Conservation (phyloP, 1,140 invertebrate genomes). For the Sipha flava region DNA sequence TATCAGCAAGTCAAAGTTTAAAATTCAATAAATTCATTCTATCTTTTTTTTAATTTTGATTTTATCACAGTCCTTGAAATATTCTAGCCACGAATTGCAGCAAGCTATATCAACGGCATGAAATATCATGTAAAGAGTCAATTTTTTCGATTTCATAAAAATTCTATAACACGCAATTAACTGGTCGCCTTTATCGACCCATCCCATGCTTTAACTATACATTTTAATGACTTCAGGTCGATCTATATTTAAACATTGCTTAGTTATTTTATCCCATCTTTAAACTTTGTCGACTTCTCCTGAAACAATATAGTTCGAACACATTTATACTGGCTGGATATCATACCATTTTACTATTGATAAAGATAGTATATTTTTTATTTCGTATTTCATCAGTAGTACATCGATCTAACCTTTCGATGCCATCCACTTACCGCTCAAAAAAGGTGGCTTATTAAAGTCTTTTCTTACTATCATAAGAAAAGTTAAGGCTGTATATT, state of each 20-base stretch:
- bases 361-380: background rate
- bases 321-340: background rate
- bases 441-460: background rate
- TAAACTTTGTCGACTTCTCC: background rate
- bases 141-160: background rate
- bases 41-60: background rate
- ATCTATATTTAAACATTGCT: background rate
- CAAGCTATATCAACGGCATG: background rate
- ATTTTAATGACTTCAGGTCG: background rate
- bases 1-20: background rate
- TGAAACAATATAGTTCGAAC: background rate
- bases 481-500: too few relatives aligned
- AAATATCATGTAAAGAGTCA: background rate
- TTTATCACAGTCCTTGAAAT: background rate
- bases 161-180: background rate
- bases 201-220: background rate
- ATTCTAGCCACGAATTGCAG: background rate
- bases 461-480: too few relatives aligned
- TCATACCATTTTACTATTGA: background rate
- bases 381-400: background rate
- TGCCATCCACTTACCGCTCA: background rate
- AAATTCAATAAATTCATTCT: background rate
- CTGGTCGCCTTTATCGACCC: background rate
- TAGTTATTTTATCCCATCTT: background rate
- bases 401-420: background rate